Evolutionary conservation across 2,797 vertebrate species (phyloP).

Genomic region (Psittacula derbiana): DNA sequence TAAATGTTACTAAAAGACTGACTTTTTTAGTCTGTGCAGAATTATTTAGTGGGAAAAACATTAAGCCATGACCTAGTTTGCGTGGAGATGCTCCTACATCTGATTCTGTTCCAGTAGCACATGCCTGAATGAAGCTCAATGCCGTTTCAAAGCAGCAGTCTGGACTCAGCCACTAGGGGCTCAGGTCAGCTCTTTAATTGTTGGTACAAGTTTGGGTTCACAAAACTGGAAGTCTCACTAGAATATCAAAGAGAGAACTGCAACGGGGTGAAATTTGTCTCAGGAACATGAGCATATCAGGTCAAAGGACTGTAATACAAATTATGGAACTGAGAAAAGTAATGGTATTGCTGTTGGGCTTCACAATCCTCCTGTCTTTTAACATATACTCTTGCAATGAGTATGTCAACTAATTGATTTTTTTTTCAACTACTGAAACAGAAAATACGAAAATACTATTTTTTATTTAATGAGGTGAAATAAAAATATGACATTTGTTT

Average conservation of each 20-base stretch:
- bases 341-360: not conserved
- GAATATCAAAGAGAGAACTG: not conserved
- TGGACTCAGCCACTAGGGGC: not conserved
- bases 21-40: not conserved
- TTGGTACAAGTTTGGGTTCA: not conserved
- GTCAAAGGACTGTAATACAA: not conserved
- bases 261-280: not conserved
- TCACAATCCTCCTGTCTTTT: not conserved
- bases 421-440: not conserved
- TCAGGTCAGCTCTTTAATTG: not conserved
- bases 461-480: not conserved
- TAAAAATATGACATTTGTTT: not conserved
- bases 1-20: not conserved
- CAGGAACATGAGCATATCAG: not conserved
- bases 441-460: not conserved
- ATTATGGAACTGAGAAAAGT: not conserved
- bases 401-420: not conserved
- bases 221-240: not conserved
- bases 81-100: not conserved
- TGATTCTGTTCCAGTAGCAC: not conserved
- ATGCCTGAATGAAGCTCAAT: rapidly evolving
- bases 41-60: not conserved
- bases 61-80: not conserved
- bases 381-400: not conserved
- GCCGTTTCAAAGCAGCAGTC: not conserved